Percentiles rank a stretch among this genome's conserved stretches.
These are phyloP conservation scores for Caenorhabditis uteleia DNA, from an alignment of 2,888 invertebrate genomes.

Conservation along the genomic window DNA sequence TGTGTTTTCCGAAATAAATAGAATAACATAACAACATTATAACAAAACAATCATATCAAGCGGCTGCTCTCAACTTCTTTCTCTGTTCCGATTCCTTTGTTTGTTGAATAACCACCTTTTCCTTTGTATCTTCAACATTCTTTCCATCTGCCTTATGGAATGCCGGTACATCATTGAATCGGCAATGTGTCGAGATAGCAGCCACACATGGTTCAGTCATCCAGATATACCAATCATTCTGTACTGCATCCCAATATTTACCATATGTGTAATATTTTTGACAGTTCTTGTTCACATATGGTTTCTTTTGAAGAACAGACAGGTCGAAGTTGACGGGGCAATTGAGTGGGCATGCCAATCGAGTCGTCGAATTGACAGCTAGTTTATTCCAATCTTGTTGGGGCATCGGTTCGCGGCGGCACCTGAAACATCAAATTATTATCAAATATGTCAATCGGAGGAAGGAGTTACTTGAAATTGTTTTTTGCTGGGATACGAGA, in stretches of 20 bases:
- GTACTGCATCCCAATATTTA: constrained; percentile 51
- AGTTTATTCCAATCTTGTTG: constrained; percentile 58
- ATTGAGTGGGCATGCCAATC: constrained; percentile 63
- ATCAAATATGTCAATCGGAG: too few relatives aligned
- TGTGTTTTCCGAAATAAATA: too few relatives aligned
- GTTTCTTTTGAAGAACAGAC: constrained; percentile 63
- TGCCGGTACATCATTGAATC: constrained; percentile 65
- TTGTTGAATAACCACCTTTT: constrained; percentile 12
- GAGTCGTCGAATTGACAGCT: constrained; percentile 53
- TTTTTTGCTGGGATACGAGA: constrained; percentile 54
- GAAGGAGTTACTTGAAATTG: constrained; percentile 8
- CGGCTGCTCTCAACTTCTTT: neutral
- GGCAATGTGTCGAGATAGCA: constrained; percentile 65
- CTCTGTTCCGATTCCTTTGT: constrained; percentile 21
- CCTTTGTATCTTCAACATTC: constrained; percentile 21
- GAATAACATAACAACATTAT: neutral
- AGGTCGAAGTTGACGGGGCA: constrained; percentile 64
- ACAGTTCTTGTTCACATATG: constrained; percentile 60
- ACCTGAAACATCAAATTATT: constrained; percentile 33
- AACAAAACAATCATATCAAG: neutral
- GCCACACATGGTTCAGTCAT: constrained; percentile 64
- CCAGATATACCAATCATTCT: constrained; percentile 64
- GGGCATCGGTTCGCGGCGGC: constrained; percentile 65
- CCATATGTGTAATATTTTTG: constrained; percentile 66
- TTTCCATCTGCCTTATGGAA: constrained; percentile 7